Base-by-base conservation (phyloP, 2,113 vertebrate genomes). In the Buteo buteo region DNA sequence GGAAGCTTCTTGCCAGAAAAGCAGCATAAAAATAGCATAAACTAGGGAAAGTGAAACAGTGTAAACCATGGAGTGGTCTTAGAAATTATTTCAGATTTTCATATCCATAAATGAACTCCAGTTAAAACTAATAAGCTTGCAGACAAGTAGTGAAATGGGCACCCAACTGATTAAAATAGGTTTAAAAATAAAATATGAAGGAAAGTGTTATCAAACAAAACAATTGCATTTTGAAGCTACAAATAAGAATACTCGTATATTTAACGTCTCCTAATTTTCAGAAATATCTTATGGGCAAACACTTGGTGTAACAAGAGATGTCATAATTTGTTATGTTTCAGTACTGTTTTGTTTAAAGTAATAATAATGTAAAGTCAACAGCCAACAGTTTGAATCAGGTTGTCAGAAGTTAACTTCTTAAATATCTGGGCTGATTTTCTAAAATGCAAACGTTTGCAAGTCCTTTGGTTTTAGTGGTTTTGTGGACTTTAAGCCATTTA, bases 21-120 rank as follows among this genome's bases (percentile, higher is more conserved):
- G 9, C 5, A 34, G 28, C 18, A 20, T 25, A 28, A 34, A 84
- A 61, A 26, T 38, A 36, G 6, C 0, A 0, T 65, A 6, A 62
- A 15, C 5, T 40, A n/a, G 18, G 64, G 58, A 78, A 94, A 78
- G 21, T 61, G 36, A 67, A 78, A 34, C 28, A 62, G 3, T 3
- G 0, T n/a, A 82, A 91, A 22, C 12, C 7, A 7, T 24, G 5
- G 52, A 36, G 13, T 55, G n/a, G 25, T 82, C 59, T 54, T 50
- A 32, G 42, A 64, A 78, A 21, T 61, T 57, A 65, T 22, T 83
- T 88, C 59, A 59, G 29, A 36, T 50, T 50, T 84, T 76, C 44
- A 10, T 67, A 55, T 64, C n/a, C 31, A 32, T n/a, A 67, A 86
- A 52, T n/a, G 7, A 82, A 67, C 32, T 71, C 18, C 34, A 36